Conservation (phyloP, 2,888 invertebrate genomes). For the Oscheius sp. region DNA sequence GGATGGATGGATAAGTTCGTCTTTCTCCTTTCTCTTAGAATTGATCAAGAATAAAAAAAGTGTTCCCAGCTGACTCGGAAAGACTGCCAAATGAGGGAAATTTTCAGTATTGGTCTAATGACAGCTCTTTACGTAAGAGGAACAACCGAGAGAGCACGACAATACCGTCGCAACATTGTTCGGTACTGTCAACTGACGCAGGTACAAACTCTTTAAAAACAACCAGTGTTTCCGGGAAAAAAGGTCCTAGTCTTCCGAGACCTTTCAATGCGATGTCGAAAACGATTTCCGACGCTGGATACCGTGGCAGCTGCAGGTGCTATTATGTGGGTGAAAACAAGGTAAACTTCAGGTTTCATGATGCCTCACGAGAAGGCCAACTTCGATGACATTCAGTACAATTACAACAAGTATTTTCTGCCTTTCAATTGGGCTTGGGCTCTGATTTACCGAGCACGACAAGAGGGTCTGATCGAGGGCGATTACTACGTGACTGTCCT, state of each 20-base stretch:
- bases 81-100: too few relatives aligned
- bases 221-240: background rate
- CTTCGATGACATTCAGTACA: constrained; percentile 63
- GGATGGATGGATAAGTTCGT: constrained; percentile 65
- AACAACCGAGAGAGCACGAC: constrained; percentile 50
- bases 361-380: constrained; percentile 60
- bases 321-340: background rate
- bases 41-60: too few relatives aligned
- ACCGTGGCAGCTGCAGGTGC: constrained; percentile 60
- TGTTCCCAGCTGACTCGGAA: too few relatives aligned
- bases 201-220: constrained; percentile 27
- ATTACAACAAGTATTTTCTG: constrained; percentile 57
- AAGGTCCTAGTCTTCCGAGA: constrained; percentile 61
- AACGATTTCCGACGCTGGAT: constrained; percentile 62
- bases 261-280: constrained; percentile 58
- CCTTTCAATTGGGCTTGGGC: constrained; percentile 62
- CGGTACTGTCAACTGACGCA: constrained; percentile 59
- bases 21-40: background rate
- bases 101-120: constrained; percentile 58
- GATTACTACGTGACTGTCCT: constrained; percentile 59
- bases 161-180: constrained; percentile 59
- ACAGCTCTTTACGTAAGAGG: constrained; percentile 63
- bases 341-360: constrained; percentile 51
- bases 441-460: constrained; percentile 51
- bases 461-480: constrained; percentile 56